Base-by-base conservation (phyloP, 2,888 invertebrate species). In the Synergus laeviventris region DNA sequence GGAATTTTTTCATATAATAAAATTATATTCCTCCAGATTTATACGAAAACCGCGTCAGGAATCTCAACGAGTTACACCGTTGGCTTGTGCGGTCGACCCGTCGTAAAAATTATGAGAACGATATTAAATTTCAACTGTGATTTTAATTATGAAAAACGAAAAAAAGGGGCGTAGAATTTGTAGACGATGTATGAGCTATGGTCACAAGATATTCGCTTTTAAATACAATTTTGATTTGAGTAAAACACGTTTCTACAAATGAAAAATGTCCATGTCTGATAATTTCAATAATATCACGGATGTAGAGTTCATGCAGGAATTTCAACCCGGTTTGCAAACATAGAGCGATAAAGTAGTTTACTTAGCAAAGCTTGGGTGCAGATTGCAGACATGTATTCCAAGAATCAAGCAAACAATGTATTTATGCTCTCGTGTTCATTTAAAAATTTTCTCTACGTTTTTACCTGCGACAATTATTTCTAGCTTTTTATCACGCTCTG, bases 51-150 rank as follows among this genome's bases (percentile, higher is more conserved):
- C 82, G 82, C 79, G 85, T 82, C 79, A 80, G 82, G 84, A 87
- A 88, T 87, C 82, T 84, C 85, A 83, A 82, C 83, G 82, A 84
- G 82, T 74, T 77, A 59, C 38, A 73, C 42, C 31, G 39, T 75
- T 60, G 61, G 76, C 76, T 75, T 31, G 59, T 59, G 70, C 42
- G n/a, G 60, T 73, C 70, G 59, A 54, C 75, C 80, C 66, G 79
- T 79, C 60, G 78, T 82, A 83, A 86, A 87, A 87, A 86, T 87
- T 86, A 87, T 82, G 84, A 82, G 82, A 81, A 78, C 77, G 83
- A 86, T 86, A 88, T 88, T 89, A 87, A 87, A 89, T 88, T 88
- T 87, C 85, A 84, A 82, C 86, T 84, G 82, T 81, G 84, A 87
- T 86, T 89, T 87, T 89, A 86, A 89, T 87, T 88, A 86, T 83